These are phyloP conservation scores for Drosophila sturtevanti DNA, from an alignment of 1,140 invertebrate species.

Conservation along the genomic window DNA sequence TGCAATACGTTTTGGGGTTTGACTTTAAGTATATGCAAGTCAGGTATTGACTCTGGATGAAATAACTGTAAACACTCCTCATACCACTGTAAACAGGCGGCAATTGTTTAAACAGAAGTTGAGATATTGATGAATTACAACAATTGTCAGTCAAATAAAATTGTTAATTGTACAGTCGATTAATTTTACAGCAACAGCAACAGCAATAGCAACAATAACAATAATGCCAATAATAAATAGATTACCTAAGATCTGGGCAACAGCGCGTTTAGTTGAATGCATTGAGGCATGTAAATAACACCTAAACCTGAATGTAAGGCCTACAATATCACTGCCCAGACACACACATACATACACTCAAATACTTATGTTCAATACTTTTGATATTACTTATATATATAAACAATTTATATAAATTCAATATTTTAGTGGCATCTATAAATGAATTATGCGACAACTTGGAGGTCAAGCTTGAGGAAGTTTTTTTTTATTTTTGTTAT, in stretches of 20 bases:
- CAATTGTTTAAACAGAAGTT: slow-evolving; percentile 29
- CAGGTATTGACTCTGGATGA: slow-evolving; percentile 36
- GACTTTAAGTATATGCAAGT: slow-evolving; percentile 24
- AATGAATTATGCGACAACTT: slow-evolving; percentile 36
- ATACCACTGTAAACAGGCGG: not conserved
- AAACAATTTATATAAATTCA: slow-evolving; percentile 35
- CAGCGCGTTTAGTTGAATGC: slow-evolving; percentile 54
- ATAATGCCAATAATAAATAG: not conserved
- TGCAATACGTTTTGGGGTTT: slow-evolving; percentile 22
- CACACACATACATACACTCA: slow-evolving; percentile 1
- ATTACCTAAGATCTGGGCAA: slow-evolving; percentile 17
- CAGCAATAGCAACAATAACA: slow-evolving; percentile 15
- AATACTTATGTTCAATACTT: not conserved
- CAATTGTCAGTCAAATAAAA: slow-evolving; percentile 51
- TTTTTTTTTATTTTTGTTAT: not conserved
- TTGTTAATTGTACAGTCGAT: slow-evolving; percentile 59
- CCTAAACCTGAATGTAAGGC: slow-evolving; percentile 40
- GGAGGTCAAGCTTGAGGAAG: slow-evolving; percentile 55
- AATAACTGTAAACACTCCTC: slow-evolving; percentile 44
- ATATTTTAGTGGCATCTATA: slow-evolving; percentile 12
- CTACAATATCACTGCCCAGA: not conserved
- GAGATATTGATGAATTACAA: slow-evolving; percentile 54
- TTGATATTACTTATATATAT: slow-evolving; percentile 7
- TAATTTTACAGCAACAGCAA: slow-evolving; percentile 52
- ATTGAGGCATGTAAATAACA: slow-evolving; percentile 73